Evolutionary conservation across 2,113 vertebrate genomes (phyloP), one percentile per base, ranked within the genome.

Genomic region (Osmerus eperlanus): DNA sequence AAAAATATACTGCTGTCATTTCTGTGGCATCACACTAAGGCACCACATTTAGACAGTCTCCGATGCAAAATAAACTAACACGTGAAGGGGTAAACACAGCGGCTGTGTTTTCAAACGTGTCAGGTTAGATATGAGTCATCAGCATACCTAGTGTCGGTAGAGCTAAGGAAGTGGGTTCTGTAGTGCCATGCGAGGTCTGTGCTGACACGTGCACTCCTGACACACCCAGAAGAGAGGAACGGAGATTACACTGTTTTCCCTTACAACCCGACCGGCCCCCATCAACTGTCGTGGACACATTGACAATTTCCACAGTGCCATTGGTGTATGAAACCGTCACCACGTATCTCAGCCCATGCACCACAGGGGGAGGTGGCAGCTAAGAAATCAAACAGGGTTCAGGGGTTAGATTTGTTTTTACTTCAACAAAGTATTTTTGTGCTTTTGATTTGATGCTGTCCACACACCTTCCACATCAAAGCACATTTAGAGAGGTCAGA

Each of bases 381-480:
- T 93, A 62, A 13, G 76, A 25, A 32, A 55, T 70, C 1, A 52
- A 25, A 60, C 63, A 72, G 3, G 3, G 19, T 72, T 23, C n/a
- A n/a, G 25, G 66, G 6, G 29, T 63, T 25, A 63, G 18, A 29
- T 65, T 16, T 3, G 13, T 47, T 21, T 66, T 36, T 29, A 36
- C 12, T 29, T 15, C 32, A 15, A 23, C 32, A 6, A 36, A 4
- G 32, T 25, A 19, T 28, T 25, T 25, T 67, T 19, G 19, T 67
- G 47, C 13, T 51, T 53, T 12, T 18, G n/a, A 59, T 21, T 21
- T 21, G 21, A 21, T 59, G 56, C 15, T 36, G n/a, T 28, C n/a
- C 9, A 11, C 54, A 3, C 84, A 93, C 92, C 89, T 91, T 93
- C 91, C 91, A 93, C 1, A 72, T 80, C 29, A 93, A 23, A 68